These are phyloP conservation scores for Malthinus seriepunctatus DNA, from an alignment of 2,888 invertebrate species.

Conservation along the genomic window DNA sequence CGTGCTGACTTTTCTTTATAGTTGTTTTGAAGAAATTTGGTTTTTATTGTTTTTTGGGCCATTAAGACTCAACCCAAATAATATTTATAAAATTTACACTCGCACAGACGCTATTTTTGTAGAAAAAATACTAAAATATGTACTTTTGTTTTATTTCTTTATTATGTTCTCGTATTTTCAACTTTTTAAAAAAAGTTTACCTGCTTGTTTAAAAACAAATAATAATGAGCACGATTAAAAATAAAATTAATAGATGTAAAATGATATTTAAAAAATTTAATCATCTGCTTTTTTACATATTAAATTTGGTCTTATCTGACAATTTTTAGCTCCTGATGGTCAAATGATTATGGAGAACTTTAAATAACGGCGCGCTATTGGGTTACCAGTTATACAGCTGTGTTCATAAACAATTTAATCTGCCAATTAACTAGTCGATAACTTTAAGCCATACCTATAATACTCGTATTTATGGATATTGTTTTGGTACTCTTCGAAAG, in stretches of 20 bases:
- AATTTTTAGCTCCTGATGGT: slow-evolving; percentile 28
- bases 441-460: slow-evolving; percentile 37
- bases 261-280: slow-evolving; percentile 15
- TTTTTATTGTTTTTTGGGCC: too few relatives aligned
- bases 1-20: slow-evolving; percentile 25
- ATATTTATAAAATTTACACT: too few relatives aligned
- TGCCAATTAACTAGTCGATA: slow-evolving; percentile 47
- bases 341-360: slow-evolving; percentile 23
- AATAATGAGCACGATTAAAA: too few relatives aligned
- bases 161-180: too few relatives aligned
- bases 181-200: too few relatives aligned
- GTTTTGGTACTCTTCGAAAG: slow-evolving; percentile 37
- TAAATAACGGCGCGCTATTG: slow-evolving; percentile 39
- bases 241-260: slow-evolving; percentile 20
- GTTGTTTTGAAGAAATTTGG: too few relatives aligned
- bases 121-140: too few relatives aligned
- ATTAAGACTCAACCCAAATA: too few relatives aligned
- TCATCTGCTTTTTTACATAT: slow-evolving; percentile 9
- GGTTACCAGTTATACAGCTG: slow-evolving; percentile 45
- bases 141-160: too few relatives aligned
- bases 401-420: slow-evolving; percentile 49
- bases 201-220: too few relatives aligned
- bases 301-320: slow-evolving; percentile 19
- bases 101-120: too few relatives aligned
- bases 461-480: slow-evolving; percentile 44